Conservation (phyloP, 2,888 invertebrate species). For the Beris morrisii region DNA sequence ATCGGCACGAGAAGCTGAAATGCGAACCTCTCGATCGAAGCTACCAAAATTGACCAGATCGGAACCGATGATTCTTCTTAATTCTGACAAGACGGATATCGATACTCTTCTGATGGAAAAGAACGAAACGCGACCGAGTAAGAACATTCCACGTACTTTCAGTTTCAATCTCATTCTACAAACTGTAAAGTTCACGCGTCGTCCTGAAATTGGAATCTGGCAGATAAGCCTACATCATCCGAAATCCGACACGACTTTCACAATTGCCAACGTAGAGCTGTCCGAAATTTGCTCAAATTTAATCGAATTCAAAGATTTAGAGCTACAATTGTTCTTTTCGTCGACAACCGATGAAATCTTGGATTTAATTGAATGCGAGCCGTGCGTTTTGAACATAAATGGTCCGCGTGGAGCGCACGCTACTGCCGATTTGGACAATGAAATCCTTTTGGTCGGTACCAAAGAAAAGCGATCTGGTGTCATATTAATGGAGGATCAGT, state of each 20-base stretch:
- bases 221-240: conserved; percentile 41
- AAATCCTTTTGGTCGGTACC: conserved; percentile 36
- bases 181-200: conserved; percentile 37
- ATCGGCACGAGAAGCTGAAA: conserved; percentile 10
- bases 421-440: conserved; percentile 40
- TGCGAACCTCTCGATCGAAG: conserved; percentile 1
- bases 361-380: conserved; percentile 38
- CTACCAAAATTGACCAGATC: conserved; percentile 15
- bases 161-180: conserved; percentile 39
- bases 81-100: conserved; percentile 15
- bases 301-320: conserved; percentile 40
- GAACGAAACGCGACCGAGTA: conserved; percentile 14
- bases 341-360: conserved; percentile 37
- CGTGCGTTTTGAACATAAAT: conserved; percentile 38
- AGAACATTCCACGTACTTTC: conserved; percentile 38
- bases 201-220: conserved; percentile 41
- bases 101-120: conserved; percentile 32
- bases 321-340: conserved; percentile 40
- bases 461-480: conserved; percentile 37
- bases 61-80: conserved; percentile 5
- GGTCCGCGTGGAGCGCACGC: conserved; percentile 40
- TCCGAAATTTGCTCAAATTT: conserved; percentile 35
- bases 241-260: conserved; percentile 39
- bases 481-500: conserved; percentile 39
- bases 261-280: conserved; percentile 39